Evolutionary conservation across 23 tunicate genomes (phyloP).

Genomic region (Trididemnum nubilum): DNA sequence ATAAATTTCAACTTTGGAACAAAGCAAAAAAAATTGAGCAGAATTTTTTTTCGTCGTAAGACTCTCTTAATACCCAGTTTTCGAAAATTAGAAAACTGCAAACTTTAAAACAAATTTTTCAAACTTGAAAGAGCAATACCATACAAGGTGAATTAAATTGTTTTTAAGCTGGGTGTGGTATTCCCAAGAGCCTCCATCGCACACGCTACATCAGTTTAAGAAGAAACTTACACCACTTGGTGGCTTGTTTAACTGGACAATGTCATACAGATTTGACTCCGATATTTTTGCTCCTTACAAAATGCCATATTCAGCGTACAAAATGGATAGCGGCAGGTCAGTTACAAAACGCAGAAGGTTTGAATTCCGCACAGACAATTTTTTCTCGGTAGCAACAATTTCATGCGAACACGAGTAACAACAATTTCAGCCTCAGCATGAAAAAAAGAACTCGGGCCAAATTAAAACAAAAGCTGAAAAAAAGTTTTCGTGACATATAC

Average conservation of each 20-base stretch:
- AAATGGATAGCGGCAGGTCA: not conserved
- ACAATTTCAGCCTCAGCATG: no score
- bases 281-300: slow-evolving; percentile 39
- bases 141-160: no score
- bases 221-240: slow-evolving; percentile 45
- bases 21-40: no score
- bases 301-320: not conserved
- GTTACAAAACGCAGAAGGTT: not conserved
- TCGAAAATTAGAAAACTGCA: no score
- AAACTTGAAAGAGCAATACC: no score
- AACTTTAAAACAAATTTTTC: no score
- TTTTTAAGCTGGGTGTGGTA: slow-evolving; percentile 72
- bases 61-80: no score
- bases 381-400: not conserved
- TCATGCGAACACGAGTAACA: not conserved
- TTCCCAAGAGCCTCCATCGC: slow-evolving; percentile 64
- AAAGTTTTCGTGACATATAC: no score
- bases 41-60: no score
- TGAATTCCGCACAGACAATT: not conserved
- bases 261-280: slow-evolving; percentile 74
- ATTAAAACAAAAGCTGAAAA: no score
- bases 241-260: slow-evolving; percentile 74
- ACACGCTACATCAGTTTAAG: slow-evolving; percentile 39
- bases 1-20: no score
- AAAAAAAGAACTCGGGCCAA: no score